Evolutionary conservation across 2,797 vertebrate species (phyloP), one percentile per base, ranked within the genome.

Genomic region (Neosilurus mollespiculum): DNA sequence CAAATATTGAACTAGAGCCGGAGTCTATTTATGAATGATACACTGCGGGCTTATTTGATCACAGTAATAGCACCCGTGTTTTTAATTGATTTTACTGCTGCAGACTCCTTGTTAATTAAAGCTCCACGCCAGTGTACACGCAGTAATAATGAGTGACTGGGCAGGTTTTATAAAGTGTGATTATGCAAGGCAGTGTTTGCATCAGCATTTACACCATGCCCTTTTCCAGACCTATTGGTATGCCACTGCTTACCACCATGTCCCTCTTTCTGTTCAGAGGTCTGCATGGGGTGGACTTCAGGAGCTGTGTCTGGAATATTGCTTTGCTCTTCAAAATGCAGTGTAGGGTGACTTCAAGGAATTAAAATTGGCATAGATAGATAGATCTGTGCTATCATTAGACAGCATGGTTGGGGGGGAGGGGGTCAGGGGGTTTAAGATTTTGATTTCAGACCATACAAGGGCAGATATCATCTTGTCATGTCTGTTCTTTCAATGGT

Each of bases 321-420:
- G 91, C 93, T 93, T 85, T 81, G 62, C 81, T 83, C 77, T 85
- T 93, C 89, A 86, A 94, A 94, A 92, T 88, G 85, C 83, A 89
- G 90, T 87, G 89, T 85, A 88, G 89, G 84, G 83, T 87, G 89
- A 91, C 89, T 89, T 89, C 83, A 90, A 92, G 90, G 92, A 89
- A 92, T 90, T 92, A 81, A 89, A 90, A 93, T 93, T 87, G 89
- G 90, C 90, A 84, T 84, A 87, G 91, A 93, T 91, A 86, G 88
- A 93, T 92, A 92, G 91, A 92, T 93, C 92, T 91, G 88, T 91
- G 89, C 85, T 91, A 91, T 91, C 86, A 84, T 91, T 91, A 91
- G 90, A 90, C 88, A 90, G 30, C 24, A 70, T 88, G 91, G 91
- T 90, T 84, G 87, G 89, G 89, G 86, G 83, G 85, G 81, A 86